Evolutionary conservation across 1,140 invertebrate genomes (phyloP).

Genomic region (Orchestia grillus): DNA sequence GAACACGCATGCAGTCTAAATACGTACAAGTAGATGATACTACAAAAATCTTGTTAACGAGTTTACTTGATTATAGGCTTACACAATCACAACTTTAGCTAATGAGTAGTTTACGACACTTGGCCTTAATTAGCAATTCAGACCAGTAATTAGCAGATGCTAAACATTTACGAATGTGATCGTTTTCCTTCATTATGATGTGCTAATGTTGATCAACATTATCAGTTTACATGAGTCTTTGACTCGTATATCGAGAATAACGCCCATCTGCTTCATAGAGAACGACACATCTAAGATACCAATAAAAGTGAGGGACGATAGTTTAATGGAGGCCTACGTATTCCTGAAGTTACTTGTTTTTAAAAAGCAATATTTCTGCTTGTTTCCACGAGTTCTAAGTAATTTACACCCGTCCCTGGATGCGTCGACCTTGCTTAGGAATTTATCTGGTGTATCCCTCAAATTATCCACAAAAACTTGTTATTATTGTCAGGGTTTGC

Average conservation of each 20-base stretch:
- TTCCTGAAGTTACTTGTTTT: not conserved
- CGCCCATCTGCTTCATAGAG: not conserved
- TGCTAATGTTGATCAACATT: not conserved
- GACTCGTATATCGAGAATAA: not conserved
- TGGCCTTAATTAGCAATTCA: not conserved
- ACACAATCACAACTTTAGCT: not conserved
- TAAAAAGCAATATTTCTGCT: not conserved
- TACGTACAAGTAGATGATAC: no score
- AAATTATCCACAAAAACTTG: not conserved
- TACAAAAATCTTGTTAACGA: no score
- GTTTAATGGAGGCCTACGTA: not conserved
- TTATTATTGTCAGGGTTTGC: not conserved
- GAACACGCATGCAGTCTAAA: no score
- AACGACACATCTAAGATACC: not conserved
- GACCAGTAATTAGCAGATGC: not conserved
- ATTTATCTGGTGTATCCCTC: not conserved
- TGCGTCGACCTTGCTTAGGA: not conserved
- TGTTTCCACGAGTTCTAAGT: not conserved
- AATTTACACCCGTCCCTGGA: slow-evolving; percentile 6
- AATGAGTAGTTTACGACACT: not conserved
- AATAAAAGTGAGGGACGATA: not conserved
- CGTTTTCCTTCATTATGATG: not conserved
- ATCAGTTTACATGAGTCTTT: not conserved
- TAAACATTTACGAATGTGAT: not conserved
- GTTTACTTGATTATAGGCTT: no score